These are phyloP conservation scores for Eurosta solidaginis DNA, from an alignment of 1,140 invertebrate species.

Conservation along the genomic window DNA sequence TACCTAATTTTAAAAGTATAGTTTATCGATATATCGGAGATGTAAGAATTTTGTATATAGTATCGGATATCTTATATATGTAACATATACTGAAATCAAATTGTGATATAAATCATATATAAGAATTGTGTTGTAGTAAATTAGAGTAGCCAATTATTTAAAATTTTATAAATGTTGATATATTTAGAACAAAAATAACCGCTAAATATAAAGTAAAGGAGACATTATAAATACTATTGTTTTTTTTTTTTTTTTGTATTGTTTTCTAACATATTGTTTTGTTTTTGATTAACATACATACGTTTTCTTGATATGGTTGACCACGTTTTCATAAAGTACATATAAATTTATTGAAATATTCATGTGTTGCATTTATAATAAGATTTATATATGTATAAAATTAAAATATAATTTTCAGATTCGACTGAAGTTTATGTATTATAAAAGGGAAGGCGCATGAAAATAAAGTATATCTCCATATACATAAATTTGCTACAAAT, in stretches of 20 bases:
- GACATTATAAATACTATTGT: not conserved
- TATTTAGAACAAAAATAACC: not conserved
- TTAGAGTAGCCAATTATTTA: not conserved
- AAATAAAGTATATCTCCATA: too few relatives aligned
- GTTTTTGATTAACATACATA: not conserved
- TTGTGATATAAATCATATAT: not conserved
- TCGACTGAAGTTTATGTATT: not conserved
- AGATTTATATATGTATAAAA: not conserved
- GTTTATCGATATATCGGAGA: constrained; percentile 1
- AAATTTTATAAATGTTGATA: not conserved
- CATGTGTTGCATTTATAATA: not conserved
- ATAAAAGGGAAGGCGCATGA: not conserved
- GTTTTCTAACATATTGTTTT: not conserved
- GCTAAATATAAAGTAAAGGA: not conserved
- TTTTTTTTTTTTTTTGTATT: not conserved
- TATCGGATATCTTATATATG: not conserved
- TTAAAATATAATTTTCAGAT: not conserved
- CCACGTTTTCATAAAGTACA: not conserved
- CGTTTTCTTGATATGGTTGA: not conserved
- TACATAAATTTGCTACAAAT: too few relatives aligned
- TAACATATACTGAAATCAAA: not conserved
- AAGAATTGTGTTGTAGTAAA: not conserved
- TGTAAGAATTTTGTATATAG: not conserved
- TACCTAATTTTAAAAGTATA: not conserved
- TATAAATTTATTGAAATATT: not conserved